These are phyloP conservation scores for Ceratina australensis DNA, from an alignment of 1,140 invertebrate genomes.

Conservation along the genomic window DNA sequence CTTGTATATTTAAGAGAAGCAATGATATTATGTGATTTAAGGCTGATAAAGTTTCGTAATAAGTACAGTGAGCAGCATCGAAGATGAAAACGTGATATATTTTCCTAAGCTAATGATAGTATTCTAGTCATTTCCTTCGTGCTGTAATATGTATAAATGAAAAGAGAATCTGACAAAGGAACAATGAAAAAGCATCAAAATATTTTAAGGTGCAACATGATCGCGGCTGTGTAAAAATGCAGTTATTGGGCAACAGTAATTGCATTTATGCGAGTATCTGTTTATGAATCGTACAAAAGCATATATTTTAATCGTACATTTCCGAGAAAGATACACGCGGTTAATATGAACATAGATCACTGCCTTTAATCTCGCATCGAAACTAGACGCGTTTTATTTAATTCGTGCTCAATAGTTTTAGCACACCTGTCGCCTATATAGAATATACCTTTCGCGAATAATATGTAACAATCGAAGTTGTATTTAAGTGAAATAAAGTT, in stretches of 20 bases:
- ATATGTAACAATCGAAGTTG: slow-evolving; percentile 72
- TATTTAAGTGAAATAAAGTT: slow-evolving; percentile 74
- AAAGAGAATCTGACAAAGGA: neutral
- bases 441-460: slow-evolving; percentile 50
- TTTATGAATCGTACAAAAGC: too few relatives aligned
- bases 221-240: too few relatives aligned
- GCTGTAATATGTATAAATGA: neutral
- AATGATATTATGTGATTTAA: slow-evolving; percentile 61
- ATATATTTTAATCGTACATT: too few relatives aligned
- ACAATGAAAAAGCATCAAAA: too few relatives aligned
- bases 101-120: slow-evolving; percentile 70
- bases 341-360: neutral
- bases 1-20: slow-evolving; percentile 33
- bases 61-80: slow-evolving; percentile 57
- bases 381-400: slow-evolving; percentile 36
- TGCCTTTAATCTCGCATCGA: slow-evolving; percentile 30
- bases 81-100: slow-evolving; percentile 64
- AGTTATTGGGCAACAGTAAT: too few relatives aligned
- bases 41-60: slow-evolving; percentile 70
- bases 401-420: slow-evolving; percentile 49
- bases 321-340: too few relatives aligned
- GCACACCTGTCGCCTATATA: slow-evolving; percentile 45
- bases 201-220: too few relatives aligned
- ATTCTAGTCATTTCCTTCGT: slow-evolving; percentile 51
- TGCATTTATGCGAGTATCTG: too few relatives aligned